A percentile compares a stretch with the other conserved stretches of the same genome.
These are phyloP conservation scores for Akabosia matsudoensis DNA, from an alignment of 1,140 invertebrate species.

Conservation along the genomic window DNA sequence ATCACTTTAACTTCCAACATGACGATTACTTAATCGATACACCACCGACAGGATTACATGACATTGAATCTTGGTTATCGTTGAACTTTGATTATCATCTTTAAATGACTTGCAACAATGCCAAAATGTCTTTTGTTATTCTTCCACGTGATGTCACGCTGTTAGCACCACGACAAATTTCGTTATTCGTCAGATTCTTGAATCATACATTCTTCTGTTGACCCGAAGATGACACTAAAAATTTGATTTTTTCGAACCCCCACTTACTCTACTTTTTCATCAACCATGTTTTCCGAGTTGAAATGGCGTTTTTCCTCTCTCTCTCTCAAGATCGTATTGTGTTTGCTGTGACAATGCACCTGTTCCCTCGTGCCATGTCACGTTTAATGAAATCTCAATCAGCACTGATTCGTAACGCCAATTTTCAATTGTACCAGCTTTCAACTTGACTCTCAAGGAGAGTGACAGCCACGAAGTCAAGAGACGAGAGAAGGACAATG, in stretches of 20 bases:
- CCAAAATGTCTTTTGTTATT: neutral
- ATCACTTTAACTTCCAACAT: no score
- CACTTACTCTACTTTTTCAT: neutral
- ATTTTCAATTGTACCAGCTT: conserved; percentile 10
- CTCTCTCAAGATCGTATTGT: no score
- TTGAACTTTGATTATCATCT: neutral
- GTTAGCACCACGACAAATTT: conserved; percentile 23
- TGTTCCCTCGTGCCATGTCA: neutral
- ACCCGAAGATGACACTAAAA: conserved; percentile 1
- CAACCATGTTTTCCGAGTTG: no score
- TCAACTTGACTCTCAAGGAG: neutral
- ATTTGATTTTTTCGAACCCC: conserved; percentile 17
- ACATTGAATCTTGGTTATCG: no score
- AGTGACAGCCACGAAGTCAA: neutral
- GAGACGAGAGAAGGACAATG: no score
- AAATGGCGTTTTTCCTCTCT: no score
- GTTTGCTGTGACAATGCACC: conserved; percentile 2
- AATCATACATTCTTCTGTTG: neutral
- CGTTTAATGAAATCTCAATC: conserved; percentile 5
- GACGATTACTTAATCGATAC: no score
- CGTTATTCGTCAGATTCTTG: neutral
- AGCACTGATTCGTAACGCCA: conserved; percentile 6
- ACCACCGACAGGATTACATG: no score
- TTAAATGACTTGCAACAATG: conserved; percentile 20
- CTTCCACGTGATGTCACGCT: neutral